Conservation (phyloP, 1,140 invertebrate genomes). For the Euura saliciscinereae region DNA sequence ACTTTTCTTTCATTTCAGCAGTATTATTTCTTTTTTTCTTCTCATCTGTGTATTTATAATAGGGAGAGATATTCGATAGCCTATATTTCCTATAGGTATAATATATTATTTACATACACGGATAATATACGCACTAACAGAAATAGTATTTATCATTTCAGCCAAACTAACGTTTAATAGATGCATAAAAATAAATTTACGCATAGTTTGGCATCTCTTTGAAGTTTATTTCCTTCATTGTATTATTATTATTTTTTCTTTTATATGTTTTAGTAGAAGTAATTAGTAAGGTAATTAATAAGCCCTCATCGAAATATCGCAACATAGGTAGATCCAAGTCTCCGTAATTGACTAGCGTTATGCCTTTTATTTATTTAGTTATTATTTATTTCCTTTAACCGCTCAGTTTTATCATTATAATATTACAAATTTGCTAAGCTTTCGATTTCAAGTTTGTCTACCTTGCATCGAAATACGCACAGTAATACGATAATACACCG, state of each 20-base stretch:
- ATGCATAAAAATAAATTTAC: slow-evolving; percentile 41
- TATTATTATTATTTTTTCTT: slow-evolving; percentile 10
- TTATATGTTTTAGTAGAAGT: neutral
- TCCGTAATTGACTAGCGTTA: slow-evolving; percentile 56
- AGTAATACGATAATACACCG: no score
- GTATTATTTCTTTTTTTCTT: no score
- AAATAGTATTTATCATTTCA: slow-evolving; percentile 13
- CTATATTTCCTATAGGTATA: slow-evolving; percentile 30
- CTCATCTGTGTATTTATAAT: no score
- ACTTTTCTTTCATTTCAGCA: no score
- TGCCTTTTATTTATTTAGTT: slow-evolving; percentile 9
- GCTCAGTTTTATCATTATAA: neutral
- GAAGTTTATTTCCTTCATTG: slow-evolving; percentile 6
- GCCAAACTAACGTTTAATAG: slow-evolving; percentile 29
- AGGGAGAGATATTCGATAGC: slow-evolving; percentile 16
- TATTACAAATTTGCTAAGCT: neutral
- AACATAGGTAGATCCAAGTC: slow-evolving; percentile 31
- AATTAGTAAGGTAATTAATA: neutral
- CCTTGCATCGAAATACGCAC: no score
- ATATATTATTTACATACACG: slow-evolving; percentile 35
- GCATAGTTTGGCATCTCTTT: slow-evolving; percentile 34
- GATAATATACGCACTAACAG: slow-evolving; percentile 22
- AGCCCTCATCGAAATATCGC: slow-evolving; percentile 13
- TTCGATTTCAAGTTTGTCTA: neutral
- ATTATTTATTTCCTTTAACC: neutral